Base-by-base conservation (phyloP, 2,888 invertebrate genomes). In the Epinotia brunnichana region DNA sequence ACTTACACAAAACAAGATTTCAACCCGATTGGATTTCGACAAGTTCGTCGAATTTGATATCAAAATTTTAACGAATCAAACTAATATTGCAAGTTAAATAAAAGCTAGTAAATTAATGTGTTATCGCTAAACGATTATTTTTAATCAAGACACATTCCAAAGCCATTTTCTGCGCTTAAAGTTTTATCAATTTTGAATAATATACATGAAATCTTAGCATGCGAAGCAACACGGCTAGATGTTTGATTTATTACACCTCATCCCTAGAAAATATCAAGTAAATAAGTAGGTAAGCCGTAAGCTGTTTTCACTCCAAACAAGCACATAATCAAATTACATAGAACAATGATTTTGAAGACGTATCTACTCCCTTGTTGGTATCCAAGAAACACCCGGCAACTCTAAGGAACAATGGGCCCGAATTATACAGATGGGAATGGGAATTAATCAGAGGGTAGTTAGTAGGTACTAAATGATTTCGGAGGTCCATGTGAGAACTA, bases 341-440 rank as follows among this genome's bases (percentile, higher is more conserved):
- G 21, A 63, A 64, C 63, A 70, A 70, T 59, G 53, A 70, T 63
- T 63, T 70, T 35, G 41, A 66, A 66, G 70, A 71, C 60, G 48
- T 48, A 29, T n/a, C n/a, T n/a, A 39, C 59, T 51, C 57, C 29
- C 64, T 53, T 44, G 53, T 53, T 51, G 17, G 76, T 64, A 77
- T 74, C 64, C 48, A 54, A 70, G 56, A 59, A 74, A 69, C 74
- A 56, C 77, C 76, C 64, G 76, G 78, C 74, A 77, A 79, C 76
- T 70, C 76, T 70, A 74, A 39, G 76, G 77, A 78, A 82, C 82
- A 82, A 81, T 83, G 75, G 79, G 59, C 74, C 74, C 77, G 81
- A 84, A 82, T 83, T 83, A 82, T 82, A 80, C 83, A 81, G 80
- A 79, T 80, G 81, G 82, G 81, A 83, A 82, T 83, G 80, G 82